A percentile compares a stretch with the other conserved stretches of the same genome.
Conservation (phyloP, 2,888 invertebrate species). For the Cephalotes varians region DNA sequence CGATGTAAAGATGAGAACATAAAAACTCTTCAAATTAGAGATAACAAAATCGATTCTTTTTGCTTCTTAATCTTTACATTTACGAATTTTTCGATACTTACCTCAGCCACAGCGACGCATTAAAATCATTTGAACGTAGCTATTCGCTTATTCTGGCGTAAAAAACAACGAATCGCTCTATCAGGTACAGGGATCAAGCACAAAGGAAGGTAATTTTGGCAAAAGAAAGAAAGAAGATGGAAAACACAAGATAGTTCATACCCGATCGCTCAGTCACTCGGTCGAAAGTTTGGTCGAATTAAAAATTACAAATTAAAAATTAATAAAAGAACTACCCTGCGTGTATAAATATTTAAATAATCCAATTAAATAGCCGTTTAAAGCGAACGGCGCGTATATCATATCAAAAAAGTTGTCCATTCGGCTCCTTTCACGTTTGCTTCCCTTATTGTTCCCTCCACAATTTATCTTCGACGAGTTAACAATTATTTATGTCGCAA, state of each 20-base stretch:
- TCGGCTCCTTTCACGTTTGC: not conserved
- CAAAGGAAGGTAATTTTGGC: not conserved
- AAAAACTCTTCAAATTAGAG: not conserved
- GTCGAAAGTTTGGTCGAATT: constrained; percentile 40
- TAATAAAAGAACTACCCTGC: constrained; percentile 7
- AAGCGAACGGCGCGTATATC: constrained; percentile 9
- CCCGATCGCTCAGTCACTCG: constrained; percentile 44
- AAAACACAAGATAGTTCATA: constrained; percentile 12
- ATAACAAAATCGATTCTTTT: not conserved
- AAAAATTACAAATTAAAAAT: too few species aligned
- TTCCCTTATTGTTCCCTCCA: not conserved
- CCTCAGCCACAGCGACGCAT: not conserved
- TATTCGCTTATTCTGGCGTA: not conserved
- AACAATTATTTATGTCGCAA: constrained; percentile 30
- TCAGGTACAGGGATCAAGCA: not conserved
- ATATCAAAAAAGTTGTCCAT: constrained; percentile 10
- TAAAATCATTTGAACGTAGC: not conserved
- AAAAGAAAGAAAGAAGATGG: not conserved
- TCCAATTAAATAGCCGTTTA: constrained; percentile 21
- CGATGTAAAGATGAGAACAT: not conserved
- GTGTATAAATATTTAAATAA: constrained; percentile 52
- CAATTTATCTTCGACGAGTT: constrained; percentile 4
- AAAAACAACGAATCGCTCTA: not conserved
- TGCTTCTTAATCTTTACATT: not conserved
- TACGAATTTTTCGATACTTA: not conserved